Evolutionary conservation across 2,888 invertebrate genomes (phyloP), one percentile per base, ranked within the genome.

Genomic region (Gandaritis pyraliata): DNA sequence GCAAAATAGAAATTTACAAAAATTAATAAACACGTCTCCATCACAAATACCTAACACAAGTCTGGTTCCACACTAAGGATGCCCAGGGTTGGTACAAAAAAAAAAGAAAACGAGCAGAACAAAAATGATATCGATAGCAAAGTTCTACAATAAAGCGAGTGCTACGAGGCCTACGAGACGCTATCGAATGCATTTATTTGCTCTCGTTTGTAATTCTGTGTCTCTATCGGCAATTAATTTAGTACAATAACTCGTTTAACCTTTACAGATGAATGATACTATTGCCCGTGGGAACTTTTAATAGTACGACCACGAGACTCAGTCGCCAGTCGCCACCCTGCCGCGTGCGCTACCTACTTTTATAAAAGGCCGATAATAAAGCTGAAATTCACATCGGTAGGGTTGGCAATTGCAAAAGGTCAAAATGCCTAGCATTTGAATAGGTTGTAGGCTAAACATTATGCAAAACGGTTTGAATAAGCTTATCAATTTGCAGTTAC

Each of bases 281-380:
- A 48, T 16, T 58, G 30, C 38, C 41, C 61, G 61, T 61, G 61
- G 58, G 64, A 61, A 61, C 59, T 53, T 61, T 61, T 62, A 46
- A 51, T 56, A 59, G 59, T 62, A 59, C 56, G 56, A 55, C 56
- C 18, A 49, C 55, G 48, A 65, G 57, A n/a, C 50, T 58, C 66
- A 68, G 68, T 68, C 69, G 69, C 76, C 66, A 68, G 68, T 68
- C 69, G 69, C 76, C 68, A 73, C 69, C 72, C 72, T 65, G 69
- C 76, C 75, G 78, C 76, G 73, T 79, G 78, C 73, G 76, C 81
- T 84, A 81, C 82, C 81, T 78, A 82, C 75, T 85, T 84, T 83
- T 82, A 81, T 84, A 83, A 82, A 78, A 76, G 74, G 76, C 75
- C 73, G 77, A 79, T 80, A 80, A 85, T 84, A 84, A 80, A 83